Conservation (phyloP, 1,140 invertebrate genomes). For the Lordiphosa mommai region DNA sequence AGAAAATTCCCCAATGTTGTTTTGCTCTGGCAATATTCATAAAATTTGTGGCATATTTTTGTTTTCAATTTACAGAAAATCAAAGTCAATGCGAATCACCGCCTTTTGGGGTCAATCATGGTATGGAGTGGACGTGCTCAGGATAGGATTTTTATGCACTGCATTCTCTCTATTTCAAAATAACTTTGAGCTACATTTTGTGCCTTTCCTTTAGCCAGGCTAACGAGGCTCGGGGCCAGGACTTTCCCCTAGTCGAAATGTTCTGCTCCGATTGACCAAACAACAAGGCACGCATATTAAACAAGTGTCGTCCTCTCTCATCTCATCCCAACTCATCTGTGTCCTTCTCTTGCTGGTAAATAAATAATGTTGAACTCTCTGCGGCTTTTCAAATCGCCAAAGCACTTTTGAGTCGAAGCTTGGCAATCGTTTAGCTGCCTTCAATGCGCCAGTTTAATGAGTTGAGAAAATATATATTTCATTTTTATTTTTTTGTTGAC, state of each 20-base stretch:
- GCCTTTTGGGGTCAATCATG: slow-evolving; percentile 71
- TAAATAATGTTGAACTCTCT: slow-evolving; percentile 69
- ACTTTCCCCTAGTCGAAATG: slow-evolving; percentile 36
- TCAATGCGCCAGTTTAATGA: slow-evolving; percentile 5
- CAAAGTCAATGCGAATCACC: slow-evolving; percentile 74
- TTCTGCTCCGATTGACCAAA: slow-evolving; percentile 72
- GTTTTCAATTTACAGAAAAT: slow-evolving; percentile 55
- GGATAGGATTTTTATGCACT: slow-evolving; percentile 26
- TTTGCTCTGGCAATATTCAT: slow-evolving; percentile 14
- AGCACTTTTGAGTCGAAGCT: slow-evolving; percentile 5
- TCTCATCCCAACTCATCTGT: not conserved
- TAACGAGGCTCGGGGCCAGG: slow-evolving; percentile 50
- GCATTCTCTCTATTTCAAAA: not conserved
- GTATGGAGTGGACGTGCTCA: slow-evolving; percentile 38
- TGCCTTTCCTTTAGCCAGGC: slow-evolving; percentile 31
- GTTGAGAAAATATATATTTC: not conserved
- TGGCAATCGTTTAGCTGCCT: not conserved
- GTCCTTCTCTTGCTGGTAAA: slow-evolving; percentile 30
- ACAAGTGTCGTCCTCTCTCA: slow-evolving; percentile 10
- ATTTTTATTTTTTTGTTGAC: slow-evolving; percentile 24
- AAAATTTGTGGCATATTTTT: slow-evolving; percentile 51
- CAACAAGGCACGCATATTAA: slow-evolving; percentile 69
- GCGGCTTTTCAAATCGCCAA: slow-evolving; percentile 60
- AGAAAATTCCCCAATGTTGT: slow-evolving; percentile 1
- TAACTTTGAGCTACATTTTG: slow-evolving; percentile 39